Conservation (phyloP, 2,888 invertebrate genomes). For the Drosophila mercatorum region DNA sequence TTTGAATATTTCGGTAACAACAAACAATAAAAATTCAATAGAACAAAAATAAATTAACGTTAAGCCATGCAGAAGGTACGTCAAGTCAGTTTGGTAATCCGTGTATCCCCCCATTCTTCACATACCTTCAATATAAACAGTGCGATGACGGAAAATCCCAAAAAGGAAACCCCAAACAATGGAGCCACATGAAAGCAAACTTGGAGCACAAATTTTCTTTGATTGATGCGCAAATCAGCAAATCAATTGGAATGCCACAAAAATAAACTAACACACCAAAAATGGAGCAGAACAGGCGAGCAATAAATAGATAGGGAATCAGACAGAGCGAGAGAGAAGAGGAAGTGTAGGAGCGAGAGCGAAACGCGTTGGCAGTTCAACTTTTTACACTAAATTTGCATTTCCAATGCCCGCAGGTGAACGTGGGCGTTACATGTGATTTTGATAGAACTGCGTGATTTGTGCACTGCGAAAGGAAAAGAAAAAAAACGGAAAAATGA, state of each 20-base stretch:
- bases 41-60: conserved; percentile 18
- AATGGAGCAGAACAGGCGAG: conserved; percentile 21
- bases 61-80: conserved; percentile 23
- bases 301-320: conserved; percentile 12
- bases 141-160: conserved; percentile 10
- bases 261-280: conserved; percentile 43
- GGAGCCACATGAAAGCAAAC: conserved; percentile 47
- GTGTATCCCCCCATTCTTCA: background rate
- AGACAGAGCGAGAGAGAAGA: background rate
- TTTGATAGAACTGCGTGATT: conserved; percentile 51
- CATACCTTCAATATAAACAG: conserved; percentile 5
- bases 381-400: conserved; percentile 66
- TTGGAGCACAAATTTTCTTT: conserved; percentile 54
- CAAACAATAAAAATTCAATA: conserved; percentile 3
- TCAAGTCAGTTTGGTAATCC: conserved; percentile 6
- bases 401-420: conserved; percentile 50
- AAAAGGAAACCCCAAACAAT: conserved; percentile 23
- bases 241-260: conserved; percentile 70
- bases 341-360: conserved; percentile 5
- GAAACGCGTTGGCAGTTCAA: conserved; percentile 27
- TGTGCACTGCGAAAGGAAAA: conserved; percentile 28
- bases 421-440: conserved; percentile 39
- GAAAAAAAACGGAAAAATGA: conserved; percentile 4
- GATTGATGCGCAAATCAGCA: conserved; percentile 74
- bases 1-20: conserved; percentile 7